A percentile compares a stretch with the other conserved stretches of the same genome.
These are phyloP conservation scores for Drosophila oshimai DNA, from an alignment of 1,140 invertebrate species.

Conservation along the genomic window DNA sequence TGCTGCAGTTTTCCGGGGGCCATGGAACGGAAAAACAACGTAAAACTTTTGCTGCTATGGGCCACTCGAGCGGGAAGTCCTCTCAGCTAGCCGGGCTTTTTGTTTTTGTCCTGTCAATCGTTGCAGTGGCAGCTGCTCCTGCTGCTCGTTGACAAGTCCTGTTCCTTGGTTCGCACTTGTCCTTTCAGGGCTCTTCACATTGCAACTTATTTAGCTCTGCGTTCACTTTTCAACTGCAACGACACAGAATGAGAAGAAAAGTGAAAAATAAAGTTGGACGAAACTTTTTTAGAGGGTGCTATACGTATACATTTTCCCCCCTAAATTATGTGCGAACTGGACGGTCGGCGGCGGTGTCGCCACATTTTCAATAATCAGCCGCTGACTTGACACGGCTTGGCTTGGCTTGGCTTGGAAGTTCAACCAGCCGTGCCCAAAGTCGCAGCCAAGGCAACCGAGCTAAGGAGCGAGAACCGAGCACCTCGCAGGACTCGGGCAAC, in stretches of 20 bases:
- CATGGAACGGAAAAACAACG: slow-evolving; percentile 18
- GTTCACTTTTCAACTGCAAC: slow-evolving; percentile 58
- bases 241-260: slow-evolving; percentile 39
- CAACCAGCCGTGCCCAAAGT: slow-evolving; percentile 56
- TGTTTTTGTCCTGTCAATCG: slow-evolving; percentile 77
- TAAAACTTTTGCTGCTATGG: slow-evolving; percentile 39
- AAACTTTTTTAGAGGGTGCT: slow-evolving; percentile 5
- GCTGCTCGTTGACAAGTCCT: slow-evolving; percentile 42
- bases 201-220: slow-evolving; percentile 75
- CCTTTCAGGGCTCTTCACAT: slow-evolving; percentile 73
- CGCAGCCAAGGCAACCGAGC: slow-evolving; percentile 8
- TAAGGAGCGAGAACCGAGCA: slow-evolving; percentile 8
- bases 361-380: slow-evolving; percentile 79
- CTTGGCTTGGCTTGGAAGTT: slow-evolving; percentile 68
- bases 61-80: slow-evolving; percentile 49
- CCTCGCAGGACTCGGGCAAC: slow-evolving; percentile 32
- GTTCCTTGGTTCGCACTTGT: slow-evolving; percentile 48
- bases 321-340: slow-evolving; percentile 74
- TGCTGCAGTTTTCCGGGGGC: slow-evolving; percentile 14
- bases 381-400: too few relatives aligned
- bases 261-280: slow-evolving; percentile 47
- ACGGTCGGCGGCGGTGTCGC: slow-evolving; percentile 64
- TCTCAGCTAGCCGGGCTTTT: slow-evolving; percentile 32
- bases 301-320: neutral
- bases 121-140: slow-evolving; percentile 48